Conservation (phyloP, 2,113 vertebrate genomes). For the Dunckerocampus dactyliophorus region DNA sequence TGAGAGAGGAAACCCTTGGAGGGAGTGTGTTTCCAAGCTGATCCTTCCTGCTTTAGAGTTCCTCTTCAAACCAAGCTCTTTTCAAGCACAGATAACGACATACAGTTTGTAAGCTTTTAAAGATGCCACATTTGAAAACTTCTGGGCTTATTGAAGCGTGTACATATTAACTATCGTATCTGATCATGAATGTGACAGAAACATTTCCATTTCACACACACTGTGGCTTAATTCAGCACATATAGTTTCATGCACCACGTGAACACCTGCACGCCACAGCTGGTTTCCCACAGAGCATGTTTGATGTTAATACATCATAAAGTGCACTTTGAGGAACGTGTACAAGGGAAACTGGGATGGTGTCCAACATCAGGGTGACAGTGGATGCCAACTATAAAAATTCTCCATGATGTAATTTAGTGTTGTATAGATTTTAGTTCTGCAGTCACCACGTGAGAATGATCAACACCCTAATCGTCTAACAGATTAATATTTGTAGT, state of each 20-base stretch:
- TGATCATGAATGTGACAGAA: too few species aligned
- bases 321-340: not conserved
- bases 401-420: too few species aligned
- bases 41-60: slow-evolving; percentile 11
- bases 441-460: too few species aligned
- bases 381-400: not conserved
- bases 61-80: slow-evolving; percentile 1
- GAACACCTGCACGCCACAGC: slow-evolving; percentile 17
- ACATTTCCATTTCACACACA: too few species aligned
- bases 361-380: not conserved
- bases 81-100: slow-evolving; percentile 7
- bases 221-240: not conserved
- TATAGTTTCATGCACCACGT: not conserved
- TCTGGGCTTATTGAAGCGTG: not conserved
- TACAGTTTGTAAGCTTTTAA: not conserved
- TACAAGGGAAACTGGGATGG: slow-evolving; percentile 7
- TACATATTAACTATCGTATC: too few species aligned
- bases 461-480: too few species aligned
- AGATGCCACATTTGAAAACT: not conserved
- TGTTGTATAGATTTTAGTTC: too few species aligned
- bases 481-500: too few species aligned
- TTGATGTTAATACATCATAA: not conserved
- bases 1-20: slow-evolving; percentile 4
- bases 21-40: not conserved
- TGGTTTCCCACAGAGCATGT: slow-evolving; percentile 2